phyloP scores from a whole-genome alignment of 2,888 invertebrate species.

The Agelastica alni region DNA sequence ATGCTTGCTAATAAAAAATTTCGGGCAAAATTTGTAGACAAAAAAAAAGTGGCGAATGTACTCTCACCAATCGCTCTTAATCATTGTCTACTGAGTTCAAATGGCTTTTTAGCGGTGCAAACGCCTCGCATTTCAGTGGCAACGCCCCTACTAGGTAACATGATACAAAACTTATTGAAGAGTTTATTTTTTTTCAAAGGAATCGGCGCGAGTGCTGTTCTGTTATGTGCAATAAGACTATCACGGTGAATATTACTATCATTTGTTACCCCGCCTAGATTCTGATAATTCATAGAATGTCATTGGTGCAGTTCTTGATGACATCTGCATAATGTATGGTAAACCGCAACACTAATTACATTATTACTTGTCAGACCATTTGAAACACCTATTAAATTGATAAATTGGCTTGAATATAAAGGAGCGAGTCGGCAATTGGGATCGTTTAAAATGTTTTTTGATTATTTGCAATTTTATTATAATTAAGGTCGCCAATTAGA shows the following conservation, averaged over 20 bases:
- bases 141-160: constrained; percentile 11
- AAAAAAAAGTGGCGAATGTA: too few relatives aligned
- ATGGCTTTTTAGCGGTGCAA: too few relatives aligned
- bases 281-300: constrained; percentile 31
- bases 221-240: constrained; percentile 14
- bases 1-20: too few relatives aligned
- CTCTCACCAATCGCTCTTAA: too few relatives aligned
- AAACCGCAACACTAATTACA: constrained; percentile 32
- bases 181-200: constrained; percentile 6
- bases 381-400: constrained; percentile 32
- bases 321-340: constrained; percentile 36
- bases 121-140: background rate
- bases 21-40: too few relatives aligned
- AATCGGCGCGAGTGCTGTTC: background rate
- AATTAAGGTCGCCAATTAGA: too few relatives aligned
- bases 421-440: too few relatives aligned
- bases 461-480: too few relatives aligned
- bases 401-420: too few relatives aligned
- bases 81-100: too few relatives aligned
- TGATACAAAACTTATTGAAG: constrained; percentile 12
- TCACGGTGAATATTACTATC: constrained; percentile 23
- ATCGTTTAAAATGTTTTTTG: too few relatives aligned
- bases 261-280: constrained; percentile 28
- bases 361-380: constrained; percentile 33
- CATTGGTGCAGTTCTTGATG: constrained; percentile 33